These are phyloP conservation scores for Macrobrachium rosenbergii DNA, from an alignment of 1,140 invertebrate genomes.

Conservation along the genomic window DNA sequence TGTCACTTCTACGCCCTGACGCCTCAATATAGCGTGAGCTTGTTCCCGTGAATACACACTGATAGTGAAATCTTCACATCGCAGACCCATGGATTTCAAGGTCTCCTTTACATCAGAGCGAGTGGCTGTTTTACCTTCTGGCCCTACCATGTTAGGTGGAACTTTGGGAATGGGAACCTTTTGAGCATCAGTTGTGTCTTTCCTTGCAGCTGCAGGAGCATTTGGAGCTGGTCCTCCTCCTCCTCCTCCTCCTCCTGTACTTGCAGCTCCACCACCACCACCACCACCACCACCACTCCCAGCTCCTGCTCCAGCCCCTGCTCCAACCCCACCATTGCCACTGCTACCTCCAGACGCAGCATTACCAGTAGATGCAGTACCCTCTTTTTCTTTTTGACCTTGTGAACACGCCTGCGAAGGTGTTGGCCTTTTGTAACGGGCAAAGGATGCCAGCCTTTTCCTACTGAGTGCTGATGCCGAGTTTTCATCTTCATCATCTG, in stretches of 20 bases:
- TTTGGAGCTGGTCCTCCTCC: too few species aligned
- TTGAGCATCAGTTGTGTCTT: too few species aligned
- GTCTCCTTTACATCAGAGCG: slow-evolving; percentile 66
- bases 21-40: slow-evolving; percentile 64
- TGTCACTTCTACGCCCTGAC: slow-evolving; percentile 66
- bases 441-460: slow-evolving; percentile 58
- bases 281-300: not conserved
- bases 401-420: slow-evolving; percentile 25
- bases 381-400: slow-evolving; percentile 35
- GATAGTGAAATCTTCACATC: slow-evolving; percentile 66
- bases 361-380: slow-evolving; percentile 1
- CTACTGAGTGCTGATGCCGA: slow-evolving; percentile 56
- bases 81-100: slow-evolving; percentile 65
- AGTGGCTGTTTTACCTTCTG: slow-evolving; percentile 48
- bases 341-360: not conserved
- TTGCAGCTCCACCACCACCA: too few species aligned
- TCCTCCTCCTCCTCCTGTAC: too few species aligned
- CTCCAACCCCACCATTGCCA: too few species aligned
- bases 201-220: too few species aligned
- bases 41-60: slow-evolving; percentile 66
- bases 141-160: too few species aligned
- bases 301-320: too few species aligned
- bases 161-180: too few species aligned
- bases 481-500: slow-evolving; percentile 60
- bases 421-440: slow-evolving; percentile 37